A percentile compares a stretch with the other conserved stretches of the same genome.
phyloP scores from a whole-genome alignment of 1,140 invertebrate species.

The Diorhabda sublineata region DNA sequence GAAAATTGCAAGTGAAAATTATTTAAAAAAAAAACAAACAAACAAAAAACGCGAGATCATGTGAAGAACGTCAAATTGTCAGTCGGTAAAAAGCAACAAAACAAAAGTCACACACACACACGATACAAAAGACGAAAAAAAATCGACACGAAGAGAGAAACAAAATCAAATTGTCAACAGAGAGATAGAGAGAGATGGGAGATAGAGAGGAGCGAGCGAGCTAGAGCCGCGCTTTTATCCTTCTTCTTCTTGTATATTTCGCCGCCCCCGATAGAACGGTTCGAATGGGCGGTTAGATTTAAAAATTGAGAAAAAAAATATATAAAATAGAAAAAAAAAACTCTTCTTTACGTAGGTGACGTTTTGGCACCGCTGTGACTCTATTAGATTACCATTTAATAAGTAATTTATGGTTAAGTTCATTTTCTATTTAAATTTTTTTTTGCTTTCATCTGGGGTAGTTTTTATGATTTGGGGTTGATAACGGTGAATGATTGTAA shows the following conservation, averaged over 20 bases:
- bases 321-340: neutral
- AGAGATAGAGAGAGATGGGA: constrained; percentile 1
- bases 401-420: no score
- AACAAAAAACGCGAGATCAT: no score
- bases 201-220: neutral
- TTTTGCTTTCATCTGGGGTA: no score
- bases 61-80: constrained; percentile 35
- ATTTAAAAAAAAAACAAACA: constrained; percentile 6
- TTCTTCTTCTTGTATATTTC: neutral
- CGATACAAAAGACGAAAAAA: constrained; percentile 20
- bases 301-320: neutral
- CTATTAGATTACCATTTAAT: no score
- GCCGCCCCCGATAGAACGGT: no score
- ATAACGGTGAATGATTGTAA: no score
- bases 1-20: constrained; percentile 40
- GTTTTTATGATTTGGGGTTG: no score
- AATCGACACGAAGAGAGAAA: constrained; percentile 6
- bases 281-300: no score
- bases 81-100: constrained; percentile 30
- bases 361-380: constrained; percentile 30
- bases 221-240: neutral
- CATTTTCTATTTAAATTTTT: no score
- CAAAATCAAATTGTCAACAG: neutral
- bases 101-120: constrained; percentile 25
- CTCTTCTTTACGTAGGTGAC: constrained; percentile 25